Percentiles rank a stretch among this genome's conserved stretches.
Conservation (phyloP, 2,888 invertebrate genomes). For the Stomorhina lunata region DNA sequence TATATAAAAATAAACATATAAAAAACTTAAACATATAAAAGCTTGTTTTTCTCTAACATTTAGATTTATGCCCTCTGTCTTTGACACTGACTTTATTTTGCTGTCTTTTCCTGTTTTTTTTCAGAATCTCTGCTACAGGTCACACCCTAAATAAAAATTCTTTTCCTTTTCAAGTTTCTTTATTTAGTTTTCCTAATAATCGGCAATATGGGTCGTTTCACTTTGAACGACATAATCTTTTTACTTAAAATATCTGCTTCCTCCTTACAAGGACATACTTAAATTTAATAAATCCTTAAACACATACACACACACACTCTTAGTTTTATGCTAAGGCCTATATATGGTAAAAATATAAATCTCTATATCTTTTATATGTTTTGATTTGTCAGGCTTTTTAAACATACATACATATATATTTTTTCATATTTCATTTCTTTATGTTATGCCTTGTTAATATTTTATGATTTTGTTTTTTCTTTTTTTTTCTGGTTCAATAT, state of each 20-base stretch:
- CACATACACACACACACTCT: neutral
- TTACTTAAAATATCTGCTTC: neutral
- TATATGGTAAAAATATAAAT: neutral
- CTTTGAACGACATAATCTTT: constrained; percentile 39
- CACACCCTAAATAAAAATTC: constrained; percentile 45
- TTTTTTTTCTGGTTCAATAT: neutral
- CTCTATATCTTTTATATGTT: neutral
- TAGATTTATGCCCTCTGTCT: constrained; percentile 53
- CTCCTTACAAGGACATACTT: neutral
- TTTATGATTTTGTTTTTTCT: neutral
- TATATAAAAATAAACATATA: neutral
- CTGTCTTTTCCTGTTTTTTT: constrained; percentile 15
- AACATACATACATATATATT: too few relatives aligned
- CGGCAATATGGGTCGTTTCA: constrained; percentile 50
- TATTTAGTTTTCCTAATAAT: constrained; percentile 21
- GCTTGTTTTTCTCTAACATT: constrained; percentile 27
- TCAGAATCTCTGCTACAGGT: too few relatives aligned
- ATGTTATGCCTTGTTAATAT: constrained; percentile 11
- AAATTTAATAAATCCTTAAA: neutral
- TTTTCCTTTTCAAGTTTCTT: neutral
- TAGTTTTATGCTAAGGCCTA: neutral
- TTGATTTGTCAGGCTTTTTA: neutral
- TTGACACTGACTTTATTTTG: constrained; percentile 50
- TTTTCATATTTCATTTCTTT: neutral
- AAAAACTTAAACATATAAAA: neutral